Conservation (phyloP, 1,140 invertebrate genomes). For the Drosophila bifasciata region DNA sequence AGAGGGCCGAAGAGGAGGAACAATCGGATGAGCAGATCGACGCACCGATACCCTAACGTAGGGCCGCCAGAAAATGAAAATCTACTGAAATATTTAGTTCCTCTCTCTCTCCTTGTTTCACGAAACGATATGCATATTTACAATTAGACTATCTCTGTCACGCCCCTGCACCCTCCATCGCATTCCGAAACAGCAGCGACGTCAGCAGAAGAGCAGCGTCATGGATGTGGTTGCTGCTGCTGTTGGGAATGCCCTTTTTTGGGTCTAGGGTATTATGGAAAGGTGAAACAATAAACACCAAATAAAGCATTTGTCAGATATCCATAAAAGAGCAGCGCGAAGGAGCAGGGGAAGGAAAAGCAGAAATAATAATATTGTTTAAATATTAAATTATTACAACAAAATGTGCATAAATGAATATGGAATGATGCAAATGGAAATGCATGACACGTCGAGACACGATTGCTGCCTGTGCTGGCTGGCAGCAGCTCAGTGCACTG, state of each 20-base stretch:
- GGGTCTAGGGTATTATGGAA: slow-evolving; percentile 61
- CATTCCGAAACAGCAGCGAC: slow-evolving; percentile 1
- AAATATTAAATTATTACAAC: slow-evolving; percentile 81
- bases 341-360: slow-evolving; percentile 11
- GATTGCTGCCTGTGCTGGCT: slow-evolving; percentile 20
- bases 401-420: slow-evolving; percentile 79
- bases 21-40: slow-evolving; percentile 1
- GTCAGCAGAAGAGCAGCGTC: slow-evolving; percentile 29
- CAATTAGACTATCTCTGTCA: too few relatives aligned
- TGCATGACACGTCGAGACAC: slow-evolving; percentile 68
- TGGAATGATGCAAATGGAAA: slow-evolving; percentile 71
- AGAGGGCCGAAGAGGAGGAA: not conserved
- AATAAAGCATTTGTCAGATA: slow-evolving; percentile 77
- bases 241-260: slow-evolving; percentile 47
- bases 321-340: slow-evolving; percentile 49
- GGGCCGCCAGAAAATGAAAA: too few relatives aligned
- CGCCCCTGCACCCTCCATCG: too few relatives aligned
- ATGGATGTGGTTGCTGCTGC: not conserved
- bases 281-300: slow-evolving; percentile 78
- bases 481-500: slow-evolving; percentile 11
- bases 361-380: slow-evolving; percentile 69
- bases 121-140: too few relatives aligned
- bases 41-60: slow-evolving; percentile 6
- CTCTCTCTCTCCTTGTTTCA: too few relatives aligned
- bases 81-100: too few relatives aligned